phyloP scores from a whole-genome alignment of 2,797 vertebrate species.

The Notoglanidium macrostoma region DNA sequence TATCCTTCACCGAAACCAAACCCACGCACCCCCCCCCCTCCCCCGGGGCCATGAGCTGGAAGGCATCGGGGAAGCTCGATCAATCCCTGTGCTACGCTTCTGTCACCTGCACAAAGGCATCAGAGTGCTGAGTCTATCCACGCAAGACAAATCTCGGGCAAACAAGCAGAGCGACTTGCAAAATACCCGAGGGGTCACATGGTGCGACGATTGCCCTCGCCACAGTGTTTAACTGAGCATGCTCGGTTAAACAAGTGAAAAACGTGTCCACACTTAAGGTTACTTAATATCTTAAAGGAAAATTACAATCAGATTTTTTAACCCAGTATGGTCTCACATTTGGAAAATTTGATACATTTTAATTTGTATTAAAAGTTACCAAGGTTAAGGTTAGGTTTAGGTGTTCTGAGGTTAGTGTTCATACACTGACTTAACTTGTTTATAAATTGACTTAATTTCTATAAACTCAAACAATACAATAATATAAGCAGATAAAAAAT shows the following conservation, averaged over 20 bases:
- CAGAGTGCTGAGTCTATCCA: conserved; percentile 65
- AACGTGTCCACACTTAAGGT: neutral
- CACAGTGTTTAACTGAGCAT: too few relatives aligned
- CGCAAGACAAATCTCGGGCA: conserved; percentile 72
- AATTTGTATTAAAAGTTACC: neutral
- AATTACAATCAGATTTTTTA: neutral
- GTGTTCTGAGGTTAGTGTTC: neutral
- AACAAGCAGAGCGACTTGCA: conserved; percentile 30
- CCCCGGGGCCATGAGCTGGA: conserved; percentile 37
- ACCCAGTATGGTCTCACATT: neutral
- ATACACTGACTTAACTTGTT: neutral
- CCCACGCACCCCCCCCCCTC: conserved; percentile 1
- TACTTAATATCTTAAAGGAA: neutral
- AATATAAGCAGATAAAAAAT: neutral
- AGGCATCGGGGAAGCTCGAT: conserved; percentile 29
- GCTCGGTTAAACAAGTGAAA: neutral
- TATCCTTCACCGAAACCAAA: conserved; percentile 36
- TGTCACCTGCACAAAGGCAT: conserved; percentile 76
- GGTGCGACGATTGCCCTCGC: neutral
- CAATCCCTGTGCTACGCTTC: conserved; percentile 61
- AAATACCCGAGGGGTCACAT: conserved; percentile 47
- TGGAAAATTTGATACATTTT: neutral
- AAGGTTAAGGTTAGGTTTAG: neutral
- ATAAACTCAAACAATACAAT: neutral
- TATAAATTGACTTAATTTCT: neutral